Evolutionary conservation across 2,797 vertebrate genomes (phyloP).

Genomic region (Acrossocheilus fasciatus): DNA sequence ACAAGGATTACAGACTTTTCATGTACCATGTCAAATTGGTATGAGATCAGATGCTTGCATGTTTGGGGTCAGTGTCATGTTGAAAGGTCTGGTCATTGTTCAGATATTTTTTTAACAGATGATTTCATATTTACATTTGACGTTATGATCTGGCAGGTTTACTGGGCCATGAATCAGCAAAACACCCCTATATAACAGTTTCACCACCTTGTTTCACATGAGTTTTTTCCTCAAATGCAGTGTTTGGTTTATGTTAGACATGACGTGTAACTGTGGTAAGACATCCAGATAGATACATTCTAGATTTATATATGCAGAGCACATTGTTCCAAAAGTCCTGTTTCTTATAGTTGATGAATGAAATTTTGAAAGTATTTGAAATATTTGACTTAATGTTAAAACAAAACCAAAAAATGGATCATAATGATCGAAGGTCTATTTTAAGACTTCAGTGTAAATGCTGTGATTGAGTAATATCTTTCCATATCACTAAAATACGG

Average conservation of each 20-base stretch:
- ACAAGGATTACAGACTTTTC: not conserved
- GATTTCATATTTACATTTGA: not conserved
- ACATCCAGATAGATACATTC: not conserved
- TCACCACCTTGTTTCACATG: not conserved
- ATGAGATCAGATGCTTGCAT: not conserved
- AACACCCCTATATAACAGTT: not conserved
- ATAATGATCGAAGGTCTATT: not conserved
- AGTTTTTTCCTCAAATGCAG: not conserved
- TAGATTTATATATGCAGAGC: not conserved
- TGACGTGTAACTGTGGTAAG: not conserved
- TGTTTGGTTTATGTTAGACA: not conserved
- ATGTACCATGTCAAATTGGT: not conserved
- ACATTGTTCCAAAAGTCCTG: not conserved
- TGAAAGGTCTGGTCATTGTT: not conserved
- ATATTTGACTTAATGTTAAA: not conserved
- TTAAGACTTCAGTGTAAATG: not conserved
- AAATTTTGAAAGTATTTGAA: not conserved
- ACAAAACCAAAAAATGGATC: not conserved
- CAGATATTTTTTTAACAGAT: not conserved
- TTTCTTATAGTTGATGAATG: not conserved
- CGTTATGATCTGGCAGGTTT: not conserved
- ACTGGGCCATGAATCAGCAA: not conserved
- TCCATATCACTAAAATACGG: not conserved
- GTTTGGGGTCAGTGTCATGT: not conserved
- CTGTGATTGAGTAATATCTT: not conserved